Evolutionary conservation across 2,797 vertebrate species (phyloP), one percentile per base, ranked within the genome.

Genomic region (Cyprinodon diabolis): DNA sequence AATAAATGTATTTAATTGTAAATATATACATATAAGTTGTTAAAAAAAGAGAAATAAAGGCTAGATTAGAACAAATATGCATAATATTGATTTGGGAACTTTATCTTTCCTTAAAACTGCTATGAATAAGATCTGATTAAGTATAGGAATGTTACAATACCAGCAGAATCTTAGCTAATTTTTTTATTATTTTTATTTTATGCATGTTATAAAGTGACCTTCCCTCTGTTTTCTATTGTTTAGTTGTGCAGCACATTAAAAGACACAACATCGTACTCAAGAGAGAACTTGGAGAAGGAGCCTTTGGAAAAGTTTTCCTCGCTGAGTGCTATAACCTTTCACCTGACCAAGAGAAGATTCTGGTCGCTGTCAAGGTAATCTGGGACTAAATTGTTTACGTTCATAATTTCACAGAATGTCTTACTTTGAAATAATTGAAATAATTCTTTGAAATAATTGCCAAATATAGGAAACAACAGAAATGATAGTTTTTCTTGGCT

Each of bases 191-290:
- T 14, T 35, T 30, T 4, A 8, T 40, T 23, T 14, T 49, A 74
- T n/a, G 5, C 40, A 17, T 15, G 56, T 13, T 19, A 7, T 10
- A 8, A 76, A 72, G 6, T 49, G 1, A 9, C 49, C 51, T 72
- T 40, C 10, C 14, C 11, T 72, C 12, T 70, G 13, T 80, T 37
- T 76, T 21, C 54, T 30, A 14, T 72, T 54, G 13, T 66, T 89
- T 86, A 99, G 98, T 99, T 85, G 98, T 99, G 85, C 98, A 98
- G 85, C 97, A 99, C 78, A 99, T 99, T 80, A 99, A 99, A 89
- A 95, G 98, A 71, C 97, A 99, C 87, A 98, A 98, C 93, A 99
- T 99, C 0, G 97, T 99, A 80, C 94, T 99, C 86, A 99, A 98
- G 93, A 95, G 97, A 83, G 98, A 99, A 88, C 94, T 99, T 66